Percentiles rank a stretch among this genome's conserved stretches.
phyloP scores from a whole-genome alignment of 2,888 invertebrate genomes.

The Rugalucina vietnamica region DNA sequence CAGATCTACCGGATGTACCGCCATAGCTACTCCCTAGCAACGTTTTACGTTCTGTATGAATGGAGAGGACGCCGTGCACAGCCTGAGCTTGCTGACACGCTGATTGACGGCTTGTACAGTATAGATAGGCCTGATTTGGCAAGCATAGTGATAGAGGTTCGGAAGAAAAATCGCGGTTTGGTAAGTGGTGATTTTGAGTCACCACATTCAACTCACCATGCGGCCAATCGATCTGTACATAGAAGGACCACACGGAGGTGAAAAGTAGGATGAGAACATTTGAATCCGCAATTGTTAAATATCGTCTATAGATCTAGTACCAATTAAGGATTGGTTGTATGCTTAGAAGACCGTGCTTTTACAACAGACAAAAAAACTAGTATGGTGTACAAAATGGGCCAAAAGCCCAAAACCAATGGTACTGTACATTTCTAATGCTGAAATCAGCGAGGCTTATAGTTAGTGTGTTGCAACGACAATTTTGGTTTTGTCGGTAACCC shows the following conservation, averaged over 20 bases:
- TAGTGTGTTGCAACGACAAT: no score
- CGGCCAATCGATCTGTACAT: neutral
- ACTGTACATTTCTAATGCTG: no score
- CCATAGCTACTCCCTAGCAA: conserved; percentile 52
- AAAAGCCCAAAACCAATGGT: no score
- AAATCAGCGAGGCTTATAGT: no score
- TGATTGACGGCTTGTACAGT: conserved; percentile 45
- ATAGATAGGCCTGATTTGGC: conserved; percentile 52
- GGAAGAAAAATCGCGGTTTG: conserved; percentile 48
- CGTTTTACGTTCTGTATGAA: conserved; percentile 60
- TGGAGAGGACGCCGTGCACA: conserved; percentile 59
- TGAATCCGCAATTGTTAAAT: no score
- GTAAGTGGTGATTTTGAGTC: conserved; percentile 42
- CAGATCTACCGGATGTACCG: conserved; percentile 59
- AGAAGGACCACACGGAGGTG: neutral
- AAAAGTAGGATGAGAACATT: no score
- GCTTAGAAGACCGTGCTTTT: no score
- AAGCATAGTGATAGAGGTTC: conserved; percentile 39
- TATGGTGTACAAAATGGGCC: no score
- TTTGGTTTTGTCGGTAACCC: no score
- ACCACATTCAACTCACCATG: neutral
- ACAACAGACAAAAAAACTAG: no score
- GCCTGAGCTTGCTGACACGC: conserved; percentile 51
- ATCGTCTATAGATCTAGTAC: no score
- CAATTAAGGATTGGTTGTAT: no score